Base-by-base conservation (phyloP, 1,140 invertebrate species). In the Mya arenaria region DNA sequence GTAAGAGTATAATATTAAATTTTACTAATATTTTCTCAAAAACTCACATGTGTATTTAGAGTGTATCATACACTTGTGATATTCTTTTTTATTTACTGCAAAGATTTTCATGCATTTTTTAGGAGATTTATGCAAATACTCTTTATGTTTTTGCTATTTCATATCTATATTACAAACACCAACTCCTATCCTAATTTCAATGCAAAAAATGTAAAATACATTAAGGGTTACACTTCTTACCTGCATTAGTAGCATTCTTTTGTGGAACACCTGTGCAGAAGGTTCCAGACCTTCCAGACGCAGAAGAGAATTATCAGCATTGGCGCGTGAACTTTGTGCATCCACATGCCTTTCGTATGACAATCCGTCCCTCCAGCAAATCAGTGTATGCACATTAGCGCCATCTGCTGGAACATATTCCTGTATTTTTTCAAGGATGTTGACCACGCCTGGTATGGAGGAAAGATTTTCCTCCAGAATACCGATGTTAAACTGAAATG, bases 341-440 rank as follows among this genome's bases (percentile, higher is more conserved):
- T 68, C 65, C 41, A 30, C 37, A 41, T 68, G 65, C n/a, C 65
- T 17, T 30, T 68, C 65, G 23, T 37, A 68, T n/a, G 65, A 68
- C n/a, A 68, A 36, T n/a, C 65, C 65, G n/a, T 68, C 3, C 19
- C 60, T 28, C 60, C 60, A 62, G 19, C 19, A 23, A 28, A 62
- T 25, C 17, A 62, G 13, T 10, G 58, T n/a, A 15, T 23, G 28
- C 8, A 60, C 19, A 8, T 60, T 10, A 10, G 8, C 58, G 58
- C 25, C 23, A 23, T 25, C 23, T 13, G 8, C 8, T 23, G 25
- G 58, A 60, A 60, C 58, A 25, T 60, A 60, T 8, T 60, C 25
- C 8, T 60, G 58, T n/a, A 60, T 8, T 8, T 23, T 10, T 60
- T 60, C 58, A 15, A 15, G 25, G 8, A 60, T 60, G 10, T 25